Evolutionary conservation across 2,888 invertebrate species (phyloP).

Genomic region (Sialis fuliginosa): DNA sequence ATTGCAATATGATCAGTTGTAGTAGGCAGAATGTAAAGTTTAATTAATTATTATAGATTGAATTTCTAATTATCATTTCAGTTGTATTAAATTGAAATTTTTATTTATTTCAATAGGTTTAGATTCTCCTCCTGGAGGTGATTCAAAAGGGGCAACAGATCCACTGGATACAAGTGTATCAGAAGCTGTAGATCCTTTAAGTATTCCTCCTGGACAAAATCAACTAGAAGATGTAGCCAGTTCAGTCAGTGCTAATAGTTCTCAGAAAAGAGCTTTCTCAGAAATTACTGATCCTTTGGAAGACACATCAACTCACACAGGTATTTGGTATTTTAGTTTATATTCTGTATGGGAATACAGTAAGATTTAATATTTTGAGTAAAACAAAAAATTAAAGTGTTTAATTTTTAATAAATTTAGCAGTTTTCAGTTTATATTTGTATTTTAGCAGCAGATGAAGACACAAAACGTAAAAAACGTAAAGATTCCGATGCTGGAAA

Average conservation of each 20-base stretch:
- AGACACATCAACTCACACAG: slow-evolving; percentile 44
- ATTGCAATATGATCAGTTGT: no score
- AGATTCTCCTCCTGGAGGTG: slow-evolving; percentile 1
- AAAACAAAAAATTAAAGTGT: no score
- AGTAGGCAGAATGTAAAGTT: no score
- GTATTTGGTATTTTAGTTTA: not conserved
- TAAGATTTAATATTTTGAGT: no score
- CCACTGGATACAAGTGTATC: slow-evolving; percentile 7
- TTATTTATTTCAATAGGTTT: slow-evolving; percentile 4
- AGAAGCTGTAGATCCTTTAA: slow-evolving; percentile 15
- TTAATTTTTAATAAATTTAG: no score
- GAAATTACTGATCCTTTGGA: slow-evolving; percentile 32
- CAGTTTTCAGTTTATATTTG: no score
- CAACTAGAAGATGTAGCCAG: slow-evolving; percentile 21
- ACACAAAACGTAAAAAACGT: slow-evolving; percentile 54
- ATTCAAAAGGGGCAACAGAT: slow-evolving; percentile 2
- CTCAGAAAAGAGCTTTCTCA: slow-evolving; percentile 11
- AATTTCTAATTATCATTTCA: no score
- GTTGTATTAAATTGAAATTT: no score
- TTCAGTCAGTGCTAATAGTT: slow-evolving; percentile 8
- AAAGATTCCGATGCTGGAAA: slow-evolving; percentile 48
- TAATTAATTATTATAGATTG: no score
- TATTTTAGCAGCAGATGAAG: slow-evolving; percentile 37
- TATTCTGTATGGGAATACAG: no score
- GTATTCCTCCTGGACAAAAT: slow-evolving; percentile 26